These are phyloP conservation scores for Colostygia pectinataria DNA, from an alignment of 2,888 invertebrate species.

Conservation along the genomic window DNA sequence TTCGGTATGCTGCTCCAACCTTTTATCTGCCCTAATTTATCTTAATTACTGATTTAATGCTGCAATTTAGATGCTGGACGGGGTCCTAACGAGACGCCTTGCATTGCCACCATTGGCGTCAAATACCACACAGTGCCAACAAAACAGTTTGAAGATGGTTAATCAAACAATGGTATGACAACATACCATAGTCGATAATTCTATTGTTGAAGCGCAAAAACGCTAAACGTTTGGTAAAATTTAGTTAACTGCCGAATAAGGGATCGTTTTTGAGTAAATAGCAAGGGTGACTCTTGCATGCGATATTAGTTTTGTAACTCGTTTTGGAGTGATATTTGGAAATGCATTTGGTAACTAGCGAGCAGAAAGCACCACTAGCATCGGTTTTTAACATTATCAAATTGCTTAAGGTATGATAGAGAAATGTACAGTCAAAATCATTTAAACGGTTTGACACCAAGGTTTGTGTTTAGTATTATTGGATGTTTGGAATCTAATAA, in stretches of 20 bases:
- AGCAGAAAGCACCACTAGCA: constrained; percentile 45
- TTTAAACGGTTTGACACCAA: no score
- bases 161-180: constrained; percentile 74
- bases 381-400: neutral
- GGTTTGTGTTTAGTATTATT: no score
- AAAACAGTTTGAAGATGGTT: constrained; percentile 58
- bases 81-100: constrained; percentile 66
- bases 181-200: constrained; percentile 56
- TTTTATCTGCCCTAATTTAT: constrained; percentile 75
- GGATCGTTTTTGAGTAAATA: constrained; percentile 28
- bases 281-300: constrained; percentile 49
- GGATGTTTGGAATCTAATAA: no score
- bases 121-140: constrained; percentile 69
- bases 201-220: constrained; percentile 66
- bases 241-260: constrained; percentile 43
- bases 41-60: constrained; percentile 76
- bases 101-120: constrained; percentile 73
- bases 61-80: constrained; percentile 72
- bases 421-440: no score
- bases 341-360: constrained; percentile 60
- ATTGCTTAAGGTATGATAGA: no score
- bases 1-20: constrained; percentile 60
- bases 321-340: constrained; percentile 72
- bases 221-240: constrained; percentile 46
- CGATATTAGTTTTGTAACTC: constrained; percentile 67